Conservation (phyloP, 2,888 invertebrate species). For the Xiphydria camelus region DNA sequence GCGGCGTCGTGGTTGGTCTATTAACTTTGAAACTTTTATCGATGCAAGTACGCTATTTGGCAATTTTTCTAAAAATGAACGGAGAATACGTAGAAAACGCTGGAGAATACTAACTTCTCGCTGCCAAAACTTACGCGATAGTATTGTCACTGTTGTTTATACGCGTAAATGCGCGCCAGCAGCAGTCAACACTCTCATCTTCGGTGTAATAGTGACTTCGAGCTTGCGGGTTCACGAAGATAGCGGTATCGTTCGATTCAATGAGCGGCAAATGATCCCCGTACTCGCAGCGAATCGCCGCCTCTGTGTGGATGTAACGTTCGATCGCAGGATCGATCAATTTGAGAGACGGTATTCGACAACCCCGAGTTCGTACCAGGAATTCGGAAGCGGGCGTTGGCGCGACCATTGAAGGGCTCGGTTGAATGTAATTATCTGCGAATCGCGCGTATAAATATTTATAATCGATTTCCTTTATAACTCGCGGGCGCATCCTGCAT, state of each 20-base stretch:
- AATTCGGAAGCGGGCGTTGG: slow-evolving; percentile 46
- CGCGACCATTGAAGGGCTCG: slow-evolving; percentile 8
- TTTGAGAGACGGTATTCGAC: slow-evolving; percentile 68
- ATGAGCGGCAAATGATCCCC: slow-evolving; percentile 61
- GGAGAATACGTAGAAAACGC: too few species aligned
- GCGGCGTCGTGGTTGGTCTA: too few species aligned
- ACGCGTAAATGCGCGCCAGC: slow-evolving; percentile 66
- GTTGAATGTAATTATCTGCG: slow-evolving; percentile 24
- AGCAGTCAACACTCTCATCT: slow-evolving; percentile 62
- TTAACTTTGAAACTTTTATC: too few species aligned
- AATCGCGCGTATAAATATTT: slow-evolving; percentile 5
- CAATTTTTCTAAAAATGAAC: too few species aligned
- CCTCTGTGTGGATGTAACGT: slow-evolving; percentile 61
- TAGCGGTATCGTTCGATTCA: slow-evolving; percentile 63
- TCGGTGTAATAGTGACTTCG: slow-evolving; percentile 60
- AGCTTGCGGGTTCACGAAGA: slow-evolving; percentile 62
- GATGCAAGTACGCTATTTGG: too few species aligned
- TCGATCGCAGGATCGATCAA: slow-evolving; percentile 64
- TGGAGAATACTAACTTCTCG: too few species aligned
- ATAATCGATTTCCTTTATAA: too few species aligned
- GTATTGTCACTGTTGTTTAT: slow-evolving; percentile 59
- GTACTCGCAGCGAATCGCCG: slow-evolving; percentile 61
- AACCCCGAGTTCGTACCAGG: slow-evolving; percentile 68
- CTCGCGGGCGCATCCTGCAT: too few species aligned
- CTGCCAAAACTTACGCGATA: slow-evolving; percentile 52